Evolutionary conservation across 1,140 invertebrate genomes (phyloP).

Genomic region (Drosophila rufa): DNA sequence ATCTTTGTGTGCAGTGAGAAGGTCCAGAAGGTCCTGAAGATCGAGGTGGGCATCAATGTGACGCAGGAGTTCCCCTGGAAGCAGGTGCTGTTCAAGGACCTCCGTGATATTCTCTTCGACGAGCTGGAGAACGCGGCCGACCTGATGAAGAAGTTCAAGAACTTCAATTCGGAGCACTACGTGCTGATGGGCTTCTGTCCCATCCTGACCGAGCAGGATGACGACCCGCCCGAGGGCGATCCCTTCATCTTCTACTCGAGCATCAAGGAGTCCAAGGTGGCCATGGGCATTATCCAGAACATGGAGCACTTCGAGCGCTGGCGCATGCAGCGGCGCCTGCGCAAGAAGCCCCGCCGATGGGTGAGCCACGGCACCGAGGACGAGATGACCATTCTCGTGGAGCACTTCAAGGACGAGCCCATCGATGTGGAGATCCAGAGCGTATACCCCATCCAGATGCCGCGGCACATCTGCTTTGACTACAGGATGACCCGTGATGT

Average conservation of each 20-base stretch:
- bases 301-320: constrained; percentile 88
- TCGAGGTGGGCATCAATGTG: constrained; percentile 87
- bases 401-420: constrained; percentile 86
- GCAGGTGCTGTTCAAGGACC: constrained; percentile 87
- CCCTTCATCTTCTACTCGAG: constrained; percentile 88
- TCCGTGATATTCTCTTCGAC: constrained; percentile 87
- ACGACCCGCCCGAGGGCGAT: constrained; percentile 87
- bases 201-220: constrained; percentile 87
- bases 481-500: constrained; percentile 86
- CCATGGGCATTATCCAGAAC: constrained; percentile 86
- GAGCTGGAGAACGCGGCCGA: constrained; percentile 85
- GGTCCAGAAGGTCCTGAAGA: constrained; percentile 85
- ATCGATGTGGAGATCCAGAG: constrained; percentile 89
- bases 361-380: constrained; percentile 87
- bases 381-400: constrained; percentile 87
- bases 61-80: constrained; percentile 91
- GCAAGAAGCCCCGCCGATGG: constrained; percentile 89
- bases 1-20: constrained; percentile 21
- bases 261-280: constrained; percentile 84
- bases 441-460: constrained; percentile 86
- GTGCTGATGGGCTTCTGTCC: constrained; percentile 90
- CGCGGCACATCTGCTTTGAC: constrained; percentile 78
- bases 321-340: constrained; percentile 87
- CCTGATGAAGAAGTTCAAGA: constrained; percentile 86
- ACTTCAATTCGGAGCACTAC: constrained; percentile 86